Conservation (phyloP, 2,797 vertebrate genomes). For the Sarcophilus harrisii region DNA sequence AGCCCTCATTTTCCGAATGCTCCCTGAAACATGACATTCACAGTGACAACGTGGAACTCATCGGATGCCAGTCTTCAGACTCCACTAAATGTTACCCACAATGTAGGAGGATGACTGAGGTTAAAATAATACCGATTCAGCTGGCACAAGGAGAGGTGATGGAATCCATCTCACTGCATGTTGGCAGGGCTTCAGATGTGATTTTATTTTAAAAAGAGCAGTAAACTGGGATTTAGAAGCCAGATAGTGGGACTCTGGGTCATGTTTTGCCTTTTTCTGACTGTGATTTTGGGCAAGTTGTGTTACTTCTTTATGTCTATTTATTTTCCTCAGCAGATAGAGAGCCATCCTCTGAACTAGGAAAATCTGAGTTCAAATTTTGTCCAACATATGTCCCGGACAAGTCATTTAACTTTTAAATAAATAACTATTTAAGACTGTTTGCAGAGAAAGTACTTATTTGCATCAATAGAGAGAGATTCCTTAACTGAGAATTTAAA, state of each 20-base stretch:
- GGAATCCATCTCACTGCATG: neutral
- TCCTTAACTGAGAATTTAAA: neutral
- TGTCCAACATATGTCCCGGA: neutral
- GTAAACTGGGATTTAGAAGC: neutral
- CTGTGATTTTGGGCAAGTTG: neutral
- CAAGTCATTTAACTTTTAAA: neutral
- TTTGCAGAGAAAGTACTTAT: neutral
- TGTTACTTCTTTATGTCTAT: neutral
- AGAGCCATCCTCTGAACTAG: neutral
- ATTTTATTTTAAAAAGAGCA: neutral
- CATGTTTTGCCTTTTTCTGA: neutral
- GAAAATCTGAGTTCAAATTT: neutral
- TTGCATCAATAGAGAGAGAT: neutral
- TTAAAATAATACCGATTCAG: neutral
- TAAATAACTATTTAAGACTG: neutral
- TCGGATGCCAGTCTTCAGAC: neutral
- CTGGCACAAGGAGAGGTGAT: neutral
- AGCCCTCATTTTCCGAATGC: neutral
- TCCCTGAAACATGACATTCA: conserved; percentile 15
- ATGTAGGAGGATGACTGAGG: neutral
- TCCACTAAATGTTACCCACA: neutral
- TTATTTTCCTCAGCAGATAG: neutral
- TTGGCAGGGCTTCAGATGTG: neutral
- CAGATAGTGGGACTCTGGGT: neutral
- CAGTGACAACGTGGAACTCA: neutral